Evolutionary conservation across 1,140 invertebrate genomes (phyloP), one percentile per base, ranked within the genome.

Genomic region (Rhyzopertha dominica): DNA sequence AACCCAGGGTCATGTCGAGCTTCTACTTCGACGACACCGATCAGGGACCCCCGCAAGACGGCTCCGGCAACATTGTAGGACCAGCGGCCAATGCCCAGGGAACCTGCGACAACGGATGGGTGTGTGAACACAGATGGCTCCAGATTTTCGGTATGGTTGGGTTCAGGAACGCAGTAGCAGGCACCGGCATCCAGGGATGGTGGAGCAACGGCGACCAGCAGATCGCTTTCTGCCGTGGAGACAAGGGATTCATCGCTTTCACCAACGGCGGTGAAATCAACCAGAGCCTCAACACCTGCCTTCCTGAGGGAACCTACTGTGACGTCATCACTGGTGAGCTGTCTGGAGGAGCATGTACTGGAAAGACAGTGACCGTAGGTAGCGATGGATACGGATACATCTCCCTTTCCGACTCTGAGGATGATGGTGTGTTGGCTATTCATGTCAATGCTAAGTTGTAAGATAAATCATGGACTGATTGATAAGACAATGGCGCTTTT

Each of bases 121-220:
- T 92, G 1, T 95, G 91, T 61, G 90, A 95, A 66, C 90, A 95
- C 65, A 76, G 87, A 14, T 93, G 88, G 89, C 68, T 79, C 4
- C 78, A 85, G 59, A 89, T 92, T 53, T 81, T 71, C 62, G 82
- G 84, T 49, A 92, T 92, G 88, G 83, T 87, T 1, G 62, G 60
- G 2, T 90, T 90, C 64, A 72, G 82, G 25, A 87, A 85, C 58
- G 67, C 71, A 1, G 85, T 77, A 3, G 63, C 66, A 26, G 72
- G 69, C 9, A 74, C 75, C 4, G 51, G 36, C 3, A 14, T 85
- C 1, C 65, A 64, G 10, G 63, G 80, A 45, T 90, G 85, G 84
- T 87, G 84, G 83, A 75, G 79, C 57, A 84, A 87, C 51, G 76
- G 74, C 2, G 74, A 74, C 58, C 78, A 85, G 47, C 83, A 88